A percentile compares a stretch with the other conserved stretches of the same genome.
These are phyloP conservation scores for Parasteatoda tepidariorum DNA, from an alignment of 1,140 invertebrate genomes.

Conservation along the genomic window DNA sequence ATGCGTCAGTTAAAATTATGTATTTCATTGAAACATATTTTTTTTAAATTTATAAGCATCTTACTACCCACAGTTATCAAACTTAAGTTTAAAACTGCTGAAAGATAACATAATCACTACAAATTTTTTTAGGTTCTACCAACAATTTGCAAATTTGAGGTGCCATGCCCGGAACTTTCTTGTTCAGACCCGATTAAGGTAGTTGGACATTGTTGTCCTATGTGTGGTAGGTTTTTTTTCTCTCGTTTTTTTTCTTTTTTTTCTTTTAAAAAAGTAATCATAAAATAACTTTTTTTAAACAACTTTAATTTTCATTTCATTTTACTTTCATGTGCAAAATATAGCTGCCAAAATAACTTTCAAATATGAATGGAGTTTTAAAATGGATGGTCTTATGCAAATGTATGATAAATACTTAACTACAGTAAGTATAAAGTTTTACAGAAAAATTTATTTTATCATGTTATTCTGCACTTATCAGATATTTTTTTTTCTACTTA, in stretches of 20 bases:
- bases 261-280: neutral
- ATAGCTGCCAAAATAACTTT: slow-evolving; percentile 16
- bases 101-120: no score
- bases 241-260: neutral
- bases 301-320: neutral
- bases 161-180: neutral
- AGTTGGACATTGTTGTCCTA: slow-evolving; percentile 34
- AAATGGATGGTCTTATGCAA: neutral
- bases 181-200: slow-evolving; percentile 48
- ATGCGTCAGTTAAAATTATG: no score
- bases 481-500: no score
- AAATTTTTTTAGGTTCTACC: slow-evolving; percentile 24
- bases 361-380: neutral
- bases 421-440: neutral
- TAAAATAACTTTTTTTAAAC: neutral
- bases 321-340: slow-evolving; percentile 3
- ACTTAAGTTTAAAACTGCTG: no score
- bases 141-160: slow-evolving; percentile 15
- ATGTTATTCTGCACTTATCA: no score
- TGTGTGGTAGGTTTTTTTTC: slow-evolving; percentile 15
- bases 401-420: slow-evolving; percentile 5
- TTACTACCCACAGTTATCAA: no score
- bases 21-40: no score
- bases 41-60: no score
- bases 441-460: no score